These are phyloP conservation scores for Camponotus pennsylvanicus DNA, from an alignment of 1,140 invertebrate species.

Conservation along the genomic window DNA sequence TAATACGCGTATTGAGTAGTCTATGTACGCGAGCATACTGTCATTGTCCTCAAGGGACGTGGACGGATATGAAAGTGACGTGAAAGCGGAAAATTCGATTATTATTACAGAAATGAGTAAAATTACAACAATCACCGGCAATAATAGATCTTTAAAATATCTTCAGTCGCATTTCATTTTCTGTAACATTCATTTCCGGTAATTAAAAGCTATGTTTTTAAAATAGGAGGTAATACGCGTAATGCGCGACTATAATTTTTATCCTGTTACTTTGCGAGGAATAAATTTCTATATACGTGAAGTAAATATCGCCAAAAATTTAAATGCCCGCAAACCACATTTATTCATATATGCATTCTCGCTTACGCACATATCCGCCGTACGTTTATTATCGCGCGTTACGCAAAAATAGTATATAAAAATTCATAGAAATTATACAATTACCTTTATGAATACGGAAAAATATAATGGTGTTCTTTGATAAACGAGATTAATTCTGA, in stretches of 20 bases:
- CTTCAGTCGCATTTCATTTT: neutral
- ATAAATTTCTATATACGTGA: constrained; percentile 8
- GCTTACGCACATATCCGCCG: constrained; percentile 8
- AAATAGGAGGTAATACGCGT: constrained; percentile 8
- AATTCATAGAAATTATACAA: constrained; percentile 48
- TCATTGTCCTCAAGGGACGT: constrained; percentile 42
- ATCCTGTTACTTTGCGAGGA: neutral
- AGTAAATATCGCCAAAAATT: constrained; percentile 36
- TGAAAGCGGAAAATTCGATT: constrained; percentile 58
- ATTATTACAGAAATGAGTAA: constrained; percentile 39
- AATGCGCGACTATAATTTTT: neutral
- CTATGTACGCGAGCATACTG: constrained; percentile 21
- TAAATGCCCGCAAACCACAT: constrained; percentile 19
- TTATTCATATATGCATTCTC: constrained; percentile 4
- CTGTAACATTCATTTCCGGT: constrained; percentile 10
- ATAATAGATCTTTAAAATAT: constrained; percentile 29
- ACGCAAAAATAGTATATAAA: constrained; percentile 30
- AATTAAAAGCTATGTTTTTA: constrained; percentile 13
- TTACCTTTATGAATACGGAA: constrained; percentile 3
- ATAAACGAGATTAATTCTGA: neutral
- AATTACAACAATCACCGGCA: constrained; percentile 31
- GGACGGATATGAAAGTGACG: constrained; percentile 51
- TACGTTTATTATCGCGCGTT: constrained; percentile 32
- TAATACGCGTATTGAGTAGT: constrained; percentile 36
- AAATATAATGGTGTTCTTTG: neutral